phyloP scores from a whole-genome alignment of 2,113 vertebrate species.

The Forbesichthys papilliferus region DNA sequence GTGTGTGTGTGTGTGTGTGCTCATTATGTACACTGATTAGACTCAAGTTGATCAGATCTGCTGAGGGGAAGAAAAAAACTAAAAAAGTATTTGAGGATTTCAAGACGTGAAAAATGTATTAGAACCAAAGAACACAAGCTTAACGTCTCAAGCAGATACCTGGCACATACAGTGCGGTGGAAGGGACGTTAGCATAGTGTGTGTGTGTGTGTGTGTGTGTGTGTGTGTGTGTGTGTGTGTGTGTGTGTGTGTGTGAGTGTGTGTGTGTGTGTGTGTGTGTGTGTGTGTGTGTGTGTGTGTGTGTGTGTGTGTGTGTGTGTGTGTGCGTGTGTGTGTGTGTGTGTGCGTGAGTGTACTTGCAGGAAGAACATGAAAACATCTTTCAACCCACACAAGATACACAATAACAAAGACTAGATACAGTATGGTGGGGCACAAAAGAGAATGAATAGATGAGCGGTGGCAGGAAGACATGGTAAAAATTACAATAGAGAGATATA shows the following conservation, averaged over 20 bases:
- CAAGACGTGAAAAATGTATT: conserved; percentile 59
- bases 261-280: conserved; percentile 2
- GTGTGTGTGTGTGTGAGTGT: too few relatives aligned
- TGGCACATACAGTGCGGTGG: conserved; percentile 20
- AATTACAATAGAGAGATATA: background rate
- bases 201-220: background rate
- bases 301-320: background rate
- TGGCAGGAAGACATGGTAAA: background rate
- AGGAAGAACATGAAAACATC: background rate
- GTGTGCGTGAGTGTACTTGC: conserved; percentile 9
- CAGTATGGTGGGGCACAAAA: background rate
- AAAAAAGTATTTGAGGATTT: conserved; percentile 50
- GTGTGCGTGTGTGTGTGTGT: too few relatives aligned
- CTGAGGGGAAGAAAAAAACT: conserved; percentile 41
- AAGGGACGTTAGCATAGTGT: conserved; percentile 25
- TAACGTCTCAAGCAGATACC: conserved; percentile 48
- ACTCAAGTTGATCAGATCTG: conserved; percentile 53
- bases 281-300: conserved; percentile 1
- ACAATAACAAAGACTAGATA: background rate
- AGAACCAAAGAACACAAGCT: conserved; percentile 48
- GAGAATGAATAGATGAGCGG: background rate
- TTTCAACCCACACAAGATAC: background rate
- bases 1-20: background rate
- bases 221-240: background rate
- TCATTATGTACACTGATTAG: conserved; percentile 50